A percentile compares a stretch with the other conserved stretches of the same genome.
These are phyloP conservation scores for Neomonachus schauinslandi DNA, from an alignment of 2,113 vertebrate species.

Conservation along the genomic window DNA sequence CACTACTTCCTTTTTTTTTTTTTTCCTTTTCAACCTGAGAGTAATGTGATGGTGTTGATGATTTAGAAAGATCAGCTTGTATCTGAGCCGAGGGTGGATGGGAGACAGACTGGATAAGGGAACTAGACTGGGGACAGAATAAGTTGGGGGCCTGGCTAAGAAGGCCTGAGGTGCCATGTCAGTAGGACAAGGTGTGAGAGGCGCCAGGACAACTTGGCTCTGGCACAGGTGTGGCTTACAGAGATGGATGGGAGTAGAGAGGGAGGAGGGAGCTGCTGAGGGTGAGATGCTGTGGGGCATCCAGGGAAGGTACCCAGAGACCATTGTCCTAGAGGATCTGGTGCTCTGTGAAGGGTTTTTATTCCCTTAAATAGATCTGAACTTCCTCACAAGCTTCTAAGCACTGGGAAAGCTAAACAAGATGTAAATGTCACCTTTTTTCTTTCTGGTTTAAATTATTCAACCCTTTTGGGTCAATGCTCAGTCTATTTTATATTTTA, in stretches of 20 bases:
- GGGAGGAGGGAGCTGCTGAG: neutral
- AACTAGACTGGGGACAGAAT: neutral
- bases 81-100: neutral
- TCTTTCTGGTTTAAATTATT: neutral
- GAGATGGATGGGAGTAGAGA: neutral
- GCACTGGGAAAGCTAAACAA: neutral
- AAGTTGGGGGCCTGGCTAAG: neutral
- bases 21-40: neutral
- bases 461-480: neutral
- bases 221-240: neutral
- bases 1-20: neutral
- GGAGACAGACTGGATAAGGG: neutral
- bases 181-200: neutral
- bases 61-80: neutral
- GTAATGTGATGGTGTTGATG: neutral
- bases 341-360: neutral
- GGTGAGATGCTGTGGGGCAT: neutral
- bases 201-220: neutral
- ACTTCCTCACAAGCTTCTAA: neutral
- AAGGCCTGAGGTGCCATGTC: neutral
- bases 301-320: neutral
- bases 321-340: neutral
- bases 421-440: neutral
- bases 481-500: neutral
- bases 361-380: neutral